phyloP scores from a whole-genome alignment of 92 coral and sea anemone species.

The Epizoanthus fatuus region DNA sequence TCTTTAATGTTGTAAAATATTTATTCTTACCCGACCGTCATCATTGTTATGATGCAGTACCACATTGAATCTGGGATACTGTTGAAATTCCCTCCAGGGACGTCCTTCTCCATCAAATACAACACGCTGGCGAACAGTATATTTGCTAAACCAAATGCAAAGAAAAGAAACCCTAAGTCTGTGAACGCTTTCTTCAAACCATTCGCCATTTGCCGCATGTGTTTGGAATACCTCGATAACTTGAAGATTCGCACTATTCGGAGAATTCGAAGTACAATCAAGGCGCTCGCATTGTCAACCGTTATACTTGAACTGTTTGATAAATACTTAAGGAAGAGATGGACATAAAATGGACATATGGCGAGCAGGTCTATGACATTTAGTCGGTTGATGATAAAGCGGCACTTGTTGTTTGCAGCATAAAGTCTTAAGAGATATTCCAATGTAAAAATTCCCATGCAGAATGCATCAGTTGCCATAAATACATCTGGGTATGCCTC shows the following conservation, averaged over 20 bases:
- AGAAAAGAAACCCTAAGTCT: constrained; percentile 90
- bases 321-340: constrained; percentile 58
- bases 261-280: constrained; percentile 85
- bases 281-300: constrained; percentile 78
- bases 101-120: constrained; percentile 74
- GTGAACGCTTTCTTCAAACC: constrained; percentile 85
- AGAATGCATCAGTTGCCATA: constrained; percentile 77
- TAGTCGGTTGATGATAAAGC: constrained; percentile 74
- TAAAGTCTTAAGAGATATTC: constrained; percentile 87
- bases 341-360: constrained; percentile 84
- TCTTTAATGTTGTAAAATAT: too few relatives aligned
- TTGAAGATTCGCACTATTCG: constrained; percentile 89
- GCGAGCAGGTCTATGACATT: constrained; percentile 90
- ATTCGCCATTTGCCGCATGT: constrained; percentile 88
- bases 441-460: constrained; percentile 83
- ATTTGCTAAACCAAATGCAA: constrained; percentile 87
- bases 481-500: constrained; percentile 71
- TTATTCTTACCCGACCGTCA: constrained; percentile 95
- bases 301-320: constrained; percentile 48
- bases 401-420: constrained; percentile 74
- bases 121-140: constrained; percentile 92
- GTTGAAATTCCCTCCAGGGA: constrained; percentile 66
- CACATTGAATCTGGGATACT: constrained; percentile 98
- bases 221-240: constrained; percentile 93
- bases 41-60: constrained; percentile 96